phyloP scores from a whole-genome alignment of 2,888 invertebrate species.

The Flexamia atlantica region DNA sequence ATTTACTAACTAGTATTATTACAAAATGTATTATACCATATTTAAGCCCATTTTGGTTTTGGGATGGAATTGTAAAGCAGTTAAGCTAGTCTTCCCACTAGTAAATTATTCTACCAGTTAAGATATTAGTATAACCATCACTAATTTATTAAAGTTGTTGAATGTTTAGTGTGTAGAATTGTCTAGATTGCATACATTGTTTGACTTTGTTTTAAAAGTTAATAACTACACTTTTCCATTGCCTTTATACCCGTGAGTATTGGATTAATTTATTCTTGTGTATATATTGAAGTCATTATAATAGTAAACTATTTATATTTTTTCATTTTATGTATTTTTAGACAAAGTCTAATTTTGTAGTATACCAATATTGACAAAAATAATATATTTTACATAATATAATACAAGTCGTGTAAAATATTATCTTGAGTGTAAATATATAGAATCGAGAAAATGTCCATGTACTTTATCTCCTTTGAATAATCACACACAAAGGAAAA shows the following conservation, averaged over 20 bases:
- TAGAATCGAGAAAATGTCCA: background rate
- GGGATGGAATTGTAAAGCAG: background rate
- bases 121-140: background rate
- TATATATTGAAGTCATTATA: constrained; percentile 27
- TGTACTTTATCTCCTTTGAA: background rate
- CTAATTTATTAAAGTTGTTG: constrained; percentile 29
- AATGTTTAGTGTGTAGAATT: constrained; percentile 6
- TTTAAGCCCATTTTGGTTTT: background rate
- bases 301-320: constrained; percentile 39
- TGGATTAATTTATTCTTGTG: constrained; percentile 27
- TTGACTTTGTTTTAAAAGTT: constrained; percentile 57
- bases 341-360: constrained; percentile 35
- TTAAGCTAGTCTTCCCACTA: constrained; percentile 38
- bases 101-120: background rate
- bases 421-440: constrained; percentile 25
- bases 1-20: too few species aligned
- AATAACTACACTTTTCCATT: constrained; percentile 6
- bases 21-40: too few species aligned
- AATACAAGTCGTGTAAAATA: constrained; percentile 5
- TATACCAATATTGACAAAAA: constrained; percentile 20
- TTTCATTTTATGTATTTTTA: constrained; percentile 34
- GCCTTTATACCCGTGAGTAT: constrained; percentile 44
- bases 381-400: constrained; percentile 50
- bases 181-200: constrained; percentile 5
- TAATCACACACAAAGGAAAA: too few species aligned